Conservation (phyloP, 2,797 vertebrate species). For the Myotis myotis region DNA sequence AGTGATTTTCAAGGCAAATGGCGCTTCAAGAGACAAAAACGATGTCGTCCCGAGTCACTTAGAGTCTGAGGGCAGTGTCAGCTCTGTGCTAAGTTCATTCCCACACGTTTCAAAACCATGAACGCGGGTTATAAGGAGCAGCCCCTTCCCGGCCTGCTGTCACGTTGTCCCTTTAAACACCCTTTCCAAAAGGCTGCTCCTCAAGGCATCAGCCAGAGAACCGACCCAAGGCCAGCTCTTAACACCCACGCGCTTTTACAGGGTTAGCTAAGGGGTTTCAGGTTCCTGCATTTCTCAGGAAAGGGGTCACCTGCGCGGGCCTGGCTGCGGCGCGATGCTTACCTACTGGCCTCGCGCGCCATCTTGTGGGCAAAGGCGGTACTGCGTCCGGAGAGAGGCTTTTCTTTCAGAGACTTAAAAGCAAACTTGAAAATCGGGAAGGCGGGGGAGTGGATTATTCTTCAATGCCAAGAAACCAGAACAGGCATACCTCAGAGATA, state of each 20-base stretch:
- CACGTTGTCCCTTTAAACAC: constrained; percentile 65
- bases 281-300: not conserved
- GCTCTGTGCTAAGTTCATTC: not conserved
- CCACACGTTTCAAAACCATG: not conserved
- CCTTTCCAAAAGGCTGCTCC: constrained; percentile 43
- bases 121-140: constrained; percentile 20
- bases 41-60: not conserved
- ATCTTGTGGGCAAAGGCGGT: constrained; percentile 75
- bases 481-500: not conserved
- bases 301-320: no score
- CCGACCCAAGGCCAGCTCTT: constrained; percentile 52
- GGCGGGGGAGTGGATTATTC: not conserved
- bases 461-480: not conserved
- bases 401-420: no score
- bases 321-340: fast-evolving
- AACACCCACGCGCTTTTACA: constrained; percentile 44
- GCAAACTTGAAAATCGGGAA: not conserved
- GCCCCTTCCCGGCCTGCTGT: constrained; percentile 47
- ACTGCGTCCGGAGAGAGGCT: not conserved
- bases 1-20: not conserved
- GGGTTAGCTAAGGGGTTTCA: constrained; percentile 66
- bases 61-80: not conserved
- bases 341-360: constrained; percentile 76
- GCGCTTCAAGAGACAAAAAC: not conserved
- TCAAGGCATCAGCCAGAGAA: constrained; percentile 55